Evolutionary conservation across 2,113 vertebrate genomes (phyloP).

Genomic region (Macquaria ambigua): DNA sequence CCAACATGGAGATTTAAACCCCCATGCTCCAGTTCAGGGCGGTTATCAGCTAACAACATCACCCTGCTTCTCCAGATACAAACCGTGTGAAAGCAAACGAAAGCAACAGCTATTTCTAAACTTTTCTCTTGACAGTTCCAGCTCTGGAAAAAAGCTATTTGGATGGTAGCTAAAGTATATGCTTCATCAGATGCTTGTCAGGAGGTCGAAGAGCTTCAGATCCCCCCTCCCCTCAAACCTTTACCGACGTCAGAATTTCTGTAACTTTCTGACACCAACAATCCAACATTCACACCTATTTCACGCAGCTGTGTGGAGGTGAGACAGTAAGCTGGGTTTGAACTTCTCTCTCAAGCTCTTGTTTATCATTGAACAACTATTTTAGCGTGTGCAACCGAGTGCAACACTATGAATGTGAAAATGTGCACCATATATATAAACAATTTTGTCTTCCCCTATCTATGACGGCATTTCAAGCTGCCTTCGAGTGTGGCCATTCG

Average conservation of each 20-base stretch:
- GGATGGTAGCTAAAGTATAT: neutral
- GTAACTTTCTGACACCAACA: too few relatives aligned
- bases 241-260: neutral
- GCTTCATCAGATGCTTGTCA: neutral
- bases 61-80: neutral
- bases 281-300: too few relatives aligned
- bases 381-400: neutral
- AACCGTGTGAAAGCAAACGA: conserved; percentile 3
- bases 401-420: neutral
- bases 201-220: neutral
- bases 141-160: neutral
- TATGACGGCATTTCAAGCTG: too few relatives aligned
- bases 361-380: neutral
- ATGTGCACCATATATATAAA: neutral
- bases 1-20: neutral
- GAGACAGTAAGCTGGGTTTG: neutral
- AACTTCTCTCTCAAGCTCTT: neutral
- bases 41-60: conserved; percentile 9
- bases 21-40: neutral
- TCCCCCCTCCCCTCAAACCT: neutral
- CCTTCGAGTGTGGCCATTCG: too few relatives aligned
- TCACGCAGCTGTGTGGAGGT: neutral
- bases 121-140: neutral
- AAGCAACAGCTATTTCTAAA: conserved; percentile 24
- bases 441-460: neutral